Evolutionary conservation across 2,113 vertebrate species (phyloP), one percentile per base, ranked within the genome.

Genomic region (Pithys albifrons): DNA sequence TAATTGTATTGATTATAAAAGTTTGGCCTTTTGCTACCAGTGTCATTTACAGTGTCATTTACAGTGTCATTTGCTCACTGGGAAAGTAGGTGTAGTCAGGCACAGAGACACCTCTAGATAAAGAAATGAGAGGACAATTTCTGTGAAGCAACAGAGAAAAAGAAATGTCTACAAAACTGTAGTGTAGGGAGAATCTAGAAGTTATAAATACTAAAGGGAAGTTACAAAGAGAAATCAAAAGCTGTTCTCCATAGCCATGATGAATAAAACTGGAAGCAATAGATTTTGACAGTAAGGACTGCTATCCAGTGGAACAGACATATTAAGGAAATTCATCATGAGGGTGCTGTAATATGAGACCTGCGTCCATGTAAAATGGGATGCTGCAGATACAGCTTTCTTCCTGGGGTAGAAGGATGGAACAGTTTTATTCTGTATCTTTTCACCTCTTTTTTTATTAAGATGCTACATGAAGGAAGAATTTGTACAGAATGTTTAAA

Each of bases 1-100:
- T 84, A 92, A 88, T 57, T 77, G 52, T 64, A 71, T 31, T n/a
- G 55, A 45, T 39, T 67, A 86, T 41, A 88, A 88, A 90, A 91
- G 10, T 24, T 67, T 67, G 19, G 79, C 22, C 27, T 85, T 23
- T 67, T 91, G 45, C 33, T 52, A 67, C 57, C 51, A 64, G 55
- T 90, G 84, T 77, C 51, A 54, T 45, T 86, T 88, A 55, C 49
- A 64, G 55, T 90, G 84, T 77, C 51, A 54, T 45, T 86, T 88
- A 9, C 39, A 39, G 39, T 39, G 39, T 59, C 49, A 65, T 67
- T 84, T 84, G 46, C 0, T 0, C n/a, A 41, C 22, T 84, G 79
- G 24, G 79, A 93, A 88, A 86, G 86, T 4, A 88, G 57, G 31
- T 91, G 24, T 59, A 90, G 39, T 33, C 64, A 88, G 72, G 43